A percentile compares a stretch with the other conserved stretches of the same genome.
These are phyloP conservation scores for Corvus moneduloides DNA, from an alignment of 2,113 vertebrate species.

Conservation along the genomic window DNA sequence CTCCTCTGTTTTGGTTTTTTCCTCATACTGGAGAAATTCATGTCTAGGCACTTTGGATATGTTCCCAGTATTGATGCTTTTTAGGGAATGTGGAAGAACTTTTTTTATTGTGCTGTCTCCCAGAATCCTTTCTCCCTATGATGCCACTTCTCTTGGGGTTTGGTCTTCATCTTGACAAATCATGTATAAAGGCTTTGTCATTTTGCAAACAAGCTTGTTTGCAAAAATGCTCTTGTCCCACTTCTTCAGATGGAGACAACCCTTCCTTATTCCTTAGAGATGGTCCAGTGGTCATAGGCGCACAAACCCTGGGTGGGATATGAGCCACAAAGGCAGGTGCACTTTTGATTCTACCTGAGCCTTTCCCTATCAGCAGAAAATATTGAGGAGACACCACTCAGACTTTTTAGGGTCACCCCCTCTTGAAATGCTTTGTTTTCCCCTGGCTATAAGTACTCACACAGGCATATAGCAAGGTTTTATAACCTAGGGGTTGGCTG, in stretches of 20 bases:
- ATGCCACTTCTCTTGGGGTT: background rate
- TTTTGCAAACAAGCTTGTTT: background rate
- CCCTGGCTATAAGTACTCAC: background rate
- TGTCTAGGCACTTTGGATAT: background rate
- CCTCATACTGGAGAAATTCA: background rate
- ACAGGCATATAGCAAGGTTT: background rate
- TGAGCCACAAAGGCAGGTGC: background rate
- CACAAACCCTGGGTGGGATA: background rate
- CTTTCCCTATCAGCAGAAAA: background rate
- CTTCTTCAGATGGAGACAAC: background rate
- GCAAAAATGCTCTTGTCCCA: background rate
- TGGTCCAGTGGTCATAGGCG: fast-evolving
- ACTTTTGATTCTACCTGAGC: background rate
- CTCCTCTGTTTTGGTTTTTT: background rate
- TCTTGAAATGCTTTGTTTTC: fast-evolving
- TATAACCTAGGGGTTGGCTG: background rate
- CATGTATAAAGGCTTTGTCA: background rate
- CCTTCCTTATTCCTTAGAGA: background rate
- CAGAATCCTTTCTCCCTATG: background rate
- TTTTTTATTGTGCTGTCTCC: background rate
- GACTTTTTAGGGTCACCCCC: background rate
- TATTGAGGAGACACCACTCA: background rate
- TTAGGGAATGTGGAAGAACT: background rate
- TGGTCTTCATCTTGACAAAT: background rate
- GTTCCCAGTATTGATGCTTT: background rate